A percentile compares a stretch with the other conserved stretches of the same genome.
Conservation (phyloP, 2,888 invertebrate genomes). For the Eudasyphora cyanicolor region DNA sequence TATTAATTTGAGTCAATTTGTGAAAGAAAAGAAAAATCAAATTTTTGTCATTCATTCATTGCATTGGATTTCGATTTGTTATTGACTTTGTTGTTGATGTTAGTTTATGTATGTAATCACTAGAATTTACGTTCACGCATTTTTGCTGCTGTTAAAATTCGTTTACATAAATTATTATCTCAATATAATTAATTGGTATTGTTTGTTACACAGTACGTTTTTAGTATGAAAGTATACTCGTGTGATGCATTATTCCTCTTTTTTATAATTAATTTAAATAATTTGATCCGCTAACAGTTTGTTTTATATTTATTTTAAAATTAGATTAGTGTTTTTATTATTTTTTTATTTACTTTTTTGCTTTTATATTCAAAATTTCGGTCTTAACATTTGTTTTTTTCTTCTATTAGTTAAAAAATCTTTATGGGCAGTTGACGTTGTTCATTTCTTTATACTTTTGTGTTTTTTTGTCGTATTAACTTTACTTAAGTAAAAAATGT, state of each 20-base stretch:
- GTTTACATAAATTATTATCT: constrained; percentile 67
- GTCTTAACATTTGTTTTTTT: constrained; percentile 59
- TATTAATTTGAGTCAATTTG: not conserved
- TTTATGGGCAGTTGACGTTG: constrained; percentile 70
- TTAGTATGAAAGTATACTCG: constrained; percentile 26
- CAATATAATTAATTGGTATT: constrained; percentile 65
- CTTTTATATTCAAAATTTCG: constrained; percentile 43
- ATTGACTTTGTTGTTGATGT: constrained; percentile 21
- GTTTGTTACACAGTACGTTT: constrained; percentile 55
- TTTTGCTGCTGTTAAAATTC: constrained; percentile 64
- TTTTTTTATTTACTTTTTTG: constrained; percentile 6
- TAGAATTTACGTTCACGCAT: constrained; percentile 9
- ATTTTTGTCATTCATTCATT: constrained; percentile 20
- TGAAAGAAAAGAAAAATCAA: not conserved
- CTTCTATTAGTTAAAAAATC: constrained; percentile 58
- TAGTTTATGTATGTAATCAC: no score
- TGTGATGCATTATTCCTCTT: constrained; percentile 36
- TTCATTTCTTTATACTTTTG: constrained; percentile 51
- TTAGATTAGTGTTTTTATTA: constrained; percentile 47
- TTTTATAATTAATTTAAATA: constrained; percentile 48
- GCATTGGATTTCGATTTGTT: constrained; percentile 22
- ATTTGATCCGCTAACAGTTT: constrained; percentile 65
- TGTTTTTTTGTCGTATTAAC: constrained; percentile 34
- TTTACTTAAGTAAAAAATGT: constrained; percentile 56
- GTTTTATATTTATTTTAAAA: constrained; percentile 47